Conservation (phyloP, 2,113 vertebrate genomes). For the Pseudorhombus dupliciocellatus region DNA sequence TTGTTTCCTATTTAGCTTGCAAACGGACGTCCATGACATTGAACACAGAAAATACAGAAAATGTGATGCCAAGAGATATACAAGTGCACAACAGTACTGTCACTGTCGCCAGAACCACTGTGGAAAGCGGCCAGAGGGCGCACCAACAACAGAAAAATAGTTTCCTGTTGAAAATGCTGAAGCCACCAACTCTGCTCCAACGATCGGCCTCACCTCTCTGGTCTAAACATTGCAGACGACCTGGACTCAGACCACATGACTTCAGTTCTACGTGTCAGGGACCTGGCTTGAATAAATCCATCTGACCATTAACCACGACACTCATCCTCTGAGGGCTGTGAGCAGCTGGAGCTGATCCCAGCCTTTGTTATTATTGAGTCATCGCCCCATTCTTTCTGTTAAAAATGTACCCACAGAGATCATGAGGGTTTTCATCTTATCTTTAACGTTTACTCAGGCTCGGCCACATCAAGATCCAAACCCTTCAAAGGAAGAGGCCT, state of each 20-base stretch:
- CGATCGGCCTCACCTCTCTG: neutral
- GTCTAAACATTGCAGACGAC: neutral
- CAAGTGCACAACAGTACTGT: neutral
- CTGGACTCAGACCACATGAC: neutral
- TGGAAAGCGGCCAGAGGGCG: too few species aligned
- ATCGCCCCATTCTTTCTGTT: slow-evolving; percentile 4
- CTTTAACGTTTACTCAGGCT: slow-evolving; percentile 20
- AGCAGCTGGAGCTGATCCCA: neutral
- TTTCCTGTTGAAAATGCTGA: neutral
- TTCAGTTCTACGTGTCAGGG: neutral
- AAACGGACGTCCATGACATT: neutral
- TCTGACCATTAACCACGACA: neutral
- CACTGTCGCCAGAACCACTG: neutral
- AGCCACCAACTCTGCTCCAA: slow-evolving; percentile 4
- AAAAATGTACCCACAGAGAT: slow-evolving; percentile 1
- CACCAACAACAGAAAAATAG: neutral
- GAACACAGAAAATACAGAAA: neutral
- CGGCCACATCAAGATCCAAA: neutral
- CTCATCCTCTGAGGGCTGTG: neutral
- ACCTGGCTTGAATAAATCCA: neutral
- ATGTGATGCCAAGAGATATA: neutral
- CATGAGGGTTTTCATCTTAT: slow-evolving; percentile 36
- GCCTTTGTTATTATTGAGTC: neutral
- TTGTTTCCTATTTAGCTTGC: neutral
- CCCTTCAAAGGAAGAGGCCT: slow-evolving; percentile 14